Conservation (phyloP, 1,140 invertebrate species). For the Psilanteris sp. region DNA sequence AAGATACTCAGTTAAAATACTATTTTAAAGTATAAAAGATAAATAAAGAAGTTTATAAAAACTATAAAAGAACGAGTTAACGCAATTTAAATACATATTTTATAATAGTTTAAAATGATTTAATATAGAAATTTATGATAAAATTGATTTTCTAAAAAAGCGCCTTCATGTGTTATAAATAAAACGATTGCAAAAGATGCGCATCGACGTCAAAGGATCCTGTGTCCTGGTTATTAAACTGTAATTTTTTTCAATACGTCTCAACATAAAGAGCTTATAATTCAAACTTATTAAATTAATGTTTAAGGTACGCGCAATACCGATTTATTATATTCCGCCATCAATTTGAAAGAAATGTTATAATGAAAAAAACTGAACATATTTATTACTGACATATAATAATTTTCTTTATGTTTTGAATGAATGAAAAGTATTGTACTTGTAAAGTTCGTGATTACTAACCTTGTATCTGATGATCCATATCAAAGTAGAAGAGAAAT, state of each 20-base stretch:
- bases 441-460: slow-evolving; percentile 13
- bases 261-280: slow-evolving; percentile 26
- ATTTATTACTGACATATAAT: too few relatives aligned
- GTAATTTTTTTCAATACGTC: slow-evolving; percentile 15
- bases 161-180: slow-evolving; percentile 1
- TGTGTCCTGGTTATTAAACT: slow-evolving; percentile 6
- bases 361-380: slow-evolving; percentile 11
- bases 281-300: slow-evolving; percentile 36
- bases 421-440: slow-evolving; percentile 1
- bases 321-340: neutral
- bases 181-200: slow-evolving; percentile 11
- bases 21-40: too few relatives aligned
- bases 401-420: too few relatives aligned
- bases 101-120: slow-evolving; percentile 4
- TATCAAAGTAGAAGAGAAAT: slow-evolving; percentile 68
- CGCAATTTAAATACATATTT: too few relatives aligned
- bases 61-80: too few relatives aligned
- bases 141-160: slow-evolving; percentile 29
- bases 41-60: too few relatives aligned
- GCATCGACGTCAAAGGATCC: slow-evolving; percentile 24
- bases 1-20: too few relatives aligned
- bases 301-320: neutral
- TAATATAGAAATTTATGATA: slow-evolving; percentile 5
- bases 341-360: slow-evolving; percentile 1
- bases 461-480: slow-evolving; percentile 48